Conservation (phyloP, 2,113 vertebrate genomes). For the Hydrolagus affinis region DNA sequence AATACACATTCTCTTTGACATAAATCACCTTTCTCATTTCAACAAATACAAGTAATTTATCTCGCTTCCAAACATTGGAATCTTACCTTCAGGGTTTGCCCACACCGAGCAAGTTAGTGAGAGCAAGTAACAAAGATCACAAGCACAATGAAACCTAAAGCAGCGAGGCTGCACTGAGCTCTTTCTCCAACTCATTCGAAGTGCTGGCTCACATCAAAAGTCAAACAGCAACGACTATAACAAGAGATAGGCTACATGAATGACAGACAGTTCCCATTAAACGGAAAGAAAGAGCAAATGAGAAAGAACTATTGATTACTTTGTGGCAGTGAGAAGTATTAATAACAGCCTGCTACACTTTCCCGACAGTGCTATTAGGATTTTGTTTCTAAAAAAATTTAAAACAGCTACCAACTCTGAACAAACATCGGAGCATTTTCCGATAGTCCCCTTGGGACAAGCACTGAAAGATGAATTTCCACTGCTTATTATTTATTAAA, state of each 20-base stretch:
- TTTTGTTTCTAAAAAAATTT: no score
- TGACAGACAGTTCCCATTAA: no score
- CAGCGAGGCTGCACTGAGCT: conserved; percentile 2
- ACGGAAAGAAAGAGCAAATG: not conserved
- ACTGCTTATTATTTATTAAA: not conserved
- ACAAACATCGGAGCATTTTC: not conserved
- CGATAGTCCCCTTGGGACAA: not conserved
- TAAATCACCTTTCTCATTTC: not conserved
- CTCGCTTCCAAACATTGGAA: not conserved
- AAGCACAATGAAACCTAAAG: conserved; percentile 7
- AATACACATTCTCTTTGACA: not conserved
- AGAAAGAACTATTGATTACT: not conserved
- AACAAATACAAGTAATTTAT: not conserved
- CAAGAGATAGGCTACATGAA: not conserved
- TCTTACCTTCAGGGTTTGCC: not conserved
- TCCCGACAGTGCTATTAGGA: conserved; percentile 13
- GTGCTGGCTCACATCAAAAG: not conserved
- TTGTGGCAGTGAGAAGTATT: not conserved
- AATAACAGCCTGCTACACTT: not conserved
- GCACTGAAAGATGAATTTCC: not conserved
- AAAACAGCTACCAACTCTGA: not conserved
- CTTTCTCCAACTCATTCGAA: conserved; percentile 9
- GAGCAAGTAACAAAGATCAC: not conserved
- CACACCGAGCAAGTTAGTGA: not conserved
- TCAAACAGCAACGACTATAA: not conserved